phyloP scores from a whole-genome alignment of 2,888 invertebrate species.

The Craniophora ligustri region DNA sequence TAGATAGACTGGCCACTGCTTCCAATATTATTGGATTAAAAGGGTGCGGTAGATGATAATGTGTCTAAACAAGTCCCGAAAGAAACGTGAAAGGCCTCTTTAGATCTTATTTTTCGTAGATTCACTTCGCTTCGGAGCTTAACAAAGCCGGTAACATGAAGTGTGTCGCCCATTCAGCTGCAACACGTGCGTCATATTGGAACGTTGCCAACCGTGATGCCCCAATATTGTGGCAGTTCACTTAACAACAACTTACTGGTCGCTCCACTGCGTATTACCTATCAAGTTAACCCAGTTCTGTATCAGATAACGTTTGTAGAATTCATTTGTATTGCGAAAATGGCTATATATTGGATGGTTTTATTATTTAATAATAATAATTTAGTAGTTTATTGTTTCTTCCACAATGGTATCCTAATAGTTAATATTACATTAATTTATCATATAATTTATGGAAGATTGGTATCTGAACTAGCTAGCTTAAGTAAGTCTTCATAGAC shows the following conservation, averaged over 20 bases:
- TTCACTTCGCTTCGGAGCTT: background rate
- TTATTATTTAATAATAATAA: too few relatives aligned
- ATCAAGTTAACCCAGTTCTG: conserved; percentile 6
- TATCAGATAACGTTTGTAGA: background rate
- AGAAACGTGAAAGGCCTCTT: background rate
- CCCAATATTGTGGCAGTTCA: conserved; percentile 39
- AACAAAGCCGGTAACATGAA: conserved; percentile 21
- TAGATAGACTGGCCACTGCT: too few relatives aligned
- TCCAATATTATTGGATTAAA: too few relatives aligned
- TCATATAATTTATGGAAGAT: too few relatives aligned
- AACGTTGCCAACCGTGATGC: conserved; percentile 36
- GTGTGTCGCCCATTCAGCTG: conserved; percentile 17
- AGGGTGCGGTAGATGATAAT: too few relatives aligned
- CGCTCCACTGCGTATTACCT: conserved; percentile 17
- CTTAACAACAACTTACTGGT: conserved; percentile 36
- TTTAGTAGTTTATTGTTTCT: too few relatives aligned
- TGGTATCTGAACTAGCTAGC: too few relatives aligned
- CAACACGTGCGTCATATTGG: conserved; percentile 35
- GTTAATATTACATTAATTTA: too few relatives aligned
- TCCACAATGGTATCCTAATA: too few relatives aligned
- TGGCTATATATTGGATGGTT: background rate
- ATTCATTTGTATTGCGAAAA: background rate
- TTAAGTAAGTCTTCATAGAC: too few relatives aligned
- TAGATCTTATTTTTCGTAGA: background rate
- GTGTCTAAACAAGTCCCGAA: background rate